phyloP scores from a whole-genome alignment of 2,888 invertebrate species.

The Hartigia nigra region DNA sequence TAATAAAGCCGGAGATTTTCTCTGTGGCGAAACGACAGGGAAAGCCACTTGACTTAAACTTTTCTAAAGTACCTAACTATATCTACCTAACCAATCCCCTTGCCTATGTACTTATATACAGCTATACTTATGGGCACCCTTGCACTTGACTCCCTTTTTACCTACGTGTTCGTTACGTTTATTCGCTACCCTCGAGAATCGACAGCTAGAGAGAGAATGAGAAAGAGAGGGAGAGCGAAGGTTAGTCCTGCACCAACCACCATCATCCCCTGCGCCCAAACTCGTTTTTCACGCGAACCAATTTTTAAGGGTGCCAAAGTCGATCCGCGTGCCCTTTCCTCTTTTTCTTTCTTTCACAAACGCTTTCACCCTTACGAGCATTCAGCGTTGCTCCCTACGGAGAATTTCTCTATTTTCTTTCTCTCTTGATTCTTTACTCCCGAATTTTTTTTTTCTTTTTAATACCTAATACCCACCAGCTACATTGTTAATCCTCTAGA shows the following conservation, averaged over 20 bases:
- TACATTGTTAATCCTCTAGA: neutral
- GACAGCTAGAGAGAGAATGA: slow-evolving; percentile 26
- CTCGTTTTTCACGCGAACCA: neutral
- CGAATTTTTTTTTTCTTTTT: neutral
- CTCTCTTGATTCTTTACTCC: neutral
- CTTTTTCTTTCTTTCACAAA: neutral
- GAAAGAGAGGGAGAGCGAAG: slow-evolving; percentile 12
- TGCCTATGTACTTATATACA: neutral
- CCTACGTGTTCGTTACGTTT: neutral
- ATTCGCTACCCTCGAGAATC: neutral
- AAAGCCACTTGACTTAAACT: slow-evolving; percentile 37
- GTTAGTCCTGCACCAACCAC: slow-evolving; percentile 18
- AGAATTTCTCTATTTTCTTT: slow-evolving; percentile 20
- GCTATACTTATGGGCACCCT: neutral
- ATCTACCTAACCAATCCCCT: slow-evolving; percentile 12
- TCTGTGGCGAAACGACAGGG: slow-evolving; percentile 31
- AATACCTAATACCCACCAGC: neutral
- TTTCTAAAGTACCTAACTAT: slow-evolving; percentile 35
- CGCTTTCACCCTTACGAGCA: neutral
- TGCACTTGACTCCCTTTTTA: slow-evolving; percentile 12
- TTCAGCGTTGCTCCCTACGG: neutral
- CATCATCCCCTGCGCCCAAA: neutral
- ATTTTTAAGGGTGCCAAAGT: neutral
- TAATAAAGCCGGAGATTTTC: slow-evolving; percentile 29
- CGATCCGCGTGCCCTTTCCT: slow-evolving; percentile 27